Conservation (phyloP, 35 echinoderm and acorn worm species). For the Amphiura filiformis region DNA sequence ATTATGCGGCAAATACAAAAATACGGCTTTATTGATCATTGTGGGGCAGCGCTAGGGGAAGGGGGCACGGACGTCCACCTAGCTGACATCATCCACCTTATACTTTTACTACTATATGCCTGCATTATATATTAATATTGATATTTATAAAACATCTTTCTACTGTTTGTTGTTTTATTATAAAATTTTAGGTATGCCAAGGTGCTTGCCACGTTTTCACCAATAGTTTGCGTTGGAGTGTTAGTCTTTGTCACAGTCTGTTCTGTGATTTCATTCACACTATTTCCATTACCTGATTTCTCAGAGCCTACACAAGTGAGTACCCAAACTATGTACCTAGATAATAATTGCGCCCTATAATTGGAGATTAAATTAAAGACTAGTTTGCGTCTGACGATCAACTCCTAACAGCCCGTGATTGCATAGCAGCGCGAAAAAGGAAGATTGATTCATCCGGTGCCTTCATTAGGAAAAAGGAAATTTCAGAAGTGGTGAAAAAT, state of each 20-base stretch:
- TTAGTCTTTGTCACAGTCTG: not conserved
- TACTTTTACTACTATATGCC: too few species aligned
- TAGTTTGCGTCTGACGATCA: too few species aligned
- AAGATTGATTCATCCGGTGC: too few species aligned
- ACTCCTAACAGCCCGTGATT: not conserved
- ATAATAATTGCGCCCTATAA: not conserved
- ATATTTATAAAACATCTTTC: too few species aligned
- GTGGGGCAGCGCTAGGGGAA: too few species aligned
- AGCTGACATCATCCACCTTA: too few species aligned
- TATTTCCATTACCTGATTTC: slow-evolving; percentile 25
- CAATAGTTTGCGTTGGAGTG: slow-evolving; percentile 3
- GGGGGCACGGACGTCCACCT: too few species aligned
- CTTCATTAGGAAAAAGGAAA: not conserved
- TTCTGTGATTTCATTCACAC: not conserved
- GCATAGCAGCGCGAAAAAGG: not conserved
- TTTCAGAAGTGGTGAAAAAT: too few species aligned
- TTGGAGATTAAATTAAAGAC: not conserved
- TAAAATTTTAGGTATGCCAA: slow-evolving; percentile 43
- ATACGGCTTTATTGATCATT: too few species aligned
- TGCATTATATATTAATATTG: too few species aligned
- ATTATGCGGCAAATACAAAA: too few species aligned
- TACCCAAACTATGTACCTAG: not conserved
- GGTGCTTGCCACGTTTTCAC: slow-evolving; percentile 22
- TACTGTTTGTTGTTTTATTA: too few species aligned
- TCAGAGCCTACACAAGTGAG: slow-evolving; percentile 22